Conservation (phyloP, 2,113 vertebrate genomes). For the Micronycteris hirsuta region DNA sequence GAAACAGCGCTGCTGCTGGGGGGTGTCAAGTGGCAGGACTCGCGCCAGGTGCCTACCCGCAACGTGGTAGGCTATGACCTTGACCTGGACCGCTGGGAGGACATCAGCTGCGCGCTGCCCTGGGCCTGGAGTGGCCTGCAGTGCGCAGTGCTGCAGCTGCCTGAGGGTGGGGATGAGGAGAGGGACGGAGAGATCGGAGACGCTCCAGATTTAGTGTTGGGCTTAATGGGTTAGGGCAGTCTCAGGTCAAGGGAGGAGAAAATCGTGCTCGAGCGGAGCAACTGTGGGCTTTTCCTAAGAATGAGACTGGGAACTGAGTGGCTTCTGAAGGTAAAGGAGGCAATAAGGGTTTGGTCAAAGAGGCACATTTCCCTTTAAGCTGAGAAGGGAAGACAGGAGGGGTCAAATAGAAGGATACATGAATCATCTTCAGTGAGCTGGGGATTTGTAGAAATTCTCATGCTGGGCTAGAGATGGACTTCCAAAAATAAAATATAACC, state of each 20-base stretch:
- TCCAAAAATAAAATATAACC: slow-evolving; percentile 63
- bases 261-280: neutral
- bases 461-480: slow-evolving; percentile 49
- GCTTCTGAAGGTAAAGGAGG: neutral
- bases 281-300: neutral
- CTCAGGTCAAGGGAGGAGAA: neutral
- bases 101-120: slow-evolving; percentile 87
- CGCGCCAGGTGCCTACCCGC: slow-evolving; percentile 87
- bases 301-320: neutral
- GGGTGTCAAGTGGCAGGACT: slow-evolving; percentile 92
- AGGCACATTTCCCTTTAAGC: neutral
- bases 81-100: slow-evolving; percentile 90
- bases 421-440: neutral
- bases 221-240: neutral
- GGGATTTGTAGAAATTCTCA: slow-evolving; percentile 55
- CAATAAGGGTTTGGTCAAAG: neutral
- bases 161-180: slow-evolving; percentile 68
- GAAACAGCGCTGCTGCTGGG: slow-evolving; percentile 90
- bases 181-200: neutral
- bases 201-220: neutral
- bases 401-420: neutral
- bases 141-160: slow-evolving; percentile 88
- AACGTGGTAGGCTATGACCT: slow-evolving; percentile 92
- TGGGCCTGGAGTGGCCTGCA: slow-evolving; percentile 88
- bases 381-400: slow-evolving; percentile 24